Percentiles rank a stretch among this genome's conserved stretches.
These are phyloP conservation scores for Mactromeris polynyma DNA, from an alignment of 2,888 invertebrate species.

Conservation along the genomic window DNA sequence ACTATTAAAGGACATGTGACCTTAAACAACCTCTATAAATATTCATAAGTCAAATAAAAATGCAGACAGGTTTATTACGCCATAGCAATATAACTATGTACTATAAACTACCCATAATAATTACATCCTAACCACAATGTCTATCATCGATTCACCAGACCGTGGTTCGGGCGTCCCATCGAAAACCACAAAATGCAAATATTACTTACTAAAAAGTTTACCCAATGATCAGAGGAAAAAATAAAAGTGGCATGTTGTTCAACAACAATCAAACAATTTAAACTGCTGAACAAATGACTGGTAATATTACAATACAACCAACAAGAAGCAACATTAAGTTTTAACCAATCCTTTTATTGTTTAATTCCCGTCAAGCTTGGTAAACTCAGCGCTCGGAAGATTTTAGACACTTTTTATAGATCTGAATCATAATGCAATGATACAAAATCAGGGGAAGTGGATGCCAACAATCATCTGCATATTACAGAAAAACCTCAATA, in stretches of 20 bases:
- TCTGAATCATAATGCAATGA: too few relatives aligned
- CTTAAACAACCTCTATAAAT: background rate
- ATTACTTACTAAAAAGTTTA: background rate
- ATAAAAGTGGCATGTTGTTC: background rate
- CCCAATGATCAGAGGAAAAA: background rate
- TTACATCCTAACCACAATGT: background rate
- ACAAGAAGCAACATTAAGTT: background rate
- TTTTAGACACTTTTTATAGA: too few relatives aligned
- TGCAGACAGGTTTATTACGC: background rate
- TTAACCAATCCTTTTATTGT: background rate
- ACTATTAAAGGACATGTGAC: background rate
- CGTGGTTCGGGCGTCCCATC: background rate
- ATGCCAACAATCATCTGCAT: too few relatives aligned
- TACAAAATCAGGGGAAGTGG: too few relatives aligned
- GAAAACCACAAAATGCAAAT: slow-evolving; percentile 12
- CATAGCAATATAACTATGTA: background rate
- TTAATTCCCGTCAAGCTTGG: too few relatives aligned
- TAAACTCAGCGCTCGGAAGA: too few relatives aligned
- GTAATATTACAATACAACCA: background rate
- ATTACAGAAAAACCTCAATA: too few relatives aligned
- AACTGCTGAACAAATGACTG: background rate
- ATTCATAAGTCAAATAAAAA: background rate
- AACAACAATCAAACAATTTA: background rate
- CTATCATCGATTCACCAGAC: slow-evolving; percentile 6
- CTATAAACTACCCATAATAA: background rate